Conservation (phyloP, 2,797 vertebrate species). For the Pangasius mekongensis region DNA sequence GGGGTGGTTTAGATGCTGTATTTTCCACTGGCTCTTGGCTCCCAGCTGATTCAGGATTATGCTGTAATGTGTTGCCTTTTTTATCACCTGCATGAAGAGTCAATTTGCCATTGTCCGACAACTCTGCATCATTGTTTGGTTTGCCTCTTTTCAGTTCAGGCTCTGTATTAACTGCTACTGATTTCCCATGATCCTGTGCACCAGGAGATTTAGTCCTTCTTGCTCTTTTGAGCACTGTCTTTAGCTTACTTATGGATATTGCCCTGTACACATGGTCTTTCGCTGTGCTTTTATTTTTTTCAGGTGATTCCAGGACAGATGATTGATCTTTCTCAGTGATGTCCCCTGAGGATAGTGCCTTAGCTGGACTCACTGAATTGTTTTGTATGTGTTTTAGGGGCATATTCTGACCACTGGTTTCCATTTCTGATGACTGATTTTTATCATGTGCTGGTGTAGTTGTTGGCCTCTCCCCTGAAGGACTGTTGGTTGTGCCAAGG, state of each 20-base stretch:
- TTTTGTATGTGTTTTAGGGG: constrained; percentile 6
- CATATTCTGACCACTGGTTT: constrained; percentile 21
- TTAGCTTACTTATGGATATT: constrained; percentile 70
- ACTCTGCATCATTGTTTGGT: background rate
- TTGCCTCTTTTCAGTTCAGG: constrained; percentile 65
- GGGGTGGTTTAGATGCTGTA: background rate
- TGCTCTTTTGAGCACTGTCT: constrained; percentile 67
- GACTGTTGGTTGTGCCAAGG: background rate
- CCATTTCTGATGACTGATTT: constrained; percentile 19
- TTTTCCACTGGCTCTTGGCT: constrained; percentile 5
- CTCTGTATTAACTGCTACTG: constrained; percentile 44
- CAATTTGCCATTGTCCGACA: background rate
- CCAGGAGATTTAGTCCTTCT: constrained; percentile 59
- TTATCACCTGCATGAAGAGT: background rate
- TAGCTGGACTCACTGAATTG: background rate
- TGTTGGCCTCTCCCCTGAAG: constrained; percentile 29
- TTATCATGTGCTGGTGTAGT: constrained; percentile 21
- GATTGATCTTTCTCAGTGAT: constrained; percentile 37
- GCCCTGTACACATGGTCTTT: constrained; percentile 57
- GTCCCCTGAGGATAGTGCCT: background rate
- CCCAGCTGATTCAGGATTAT: background rate
- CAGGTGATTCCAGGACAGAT: constrained; percentile 25
- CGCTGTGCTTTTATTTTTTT: constrained; percentile 42
- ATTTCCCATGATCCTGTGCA: constrained; percentile 23
- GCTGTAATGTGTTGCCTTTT: background rate